phyloP scores from a whole-genome alignment of 2,888 invertebrate species.

The Ametastegia equiseti region DNA sequence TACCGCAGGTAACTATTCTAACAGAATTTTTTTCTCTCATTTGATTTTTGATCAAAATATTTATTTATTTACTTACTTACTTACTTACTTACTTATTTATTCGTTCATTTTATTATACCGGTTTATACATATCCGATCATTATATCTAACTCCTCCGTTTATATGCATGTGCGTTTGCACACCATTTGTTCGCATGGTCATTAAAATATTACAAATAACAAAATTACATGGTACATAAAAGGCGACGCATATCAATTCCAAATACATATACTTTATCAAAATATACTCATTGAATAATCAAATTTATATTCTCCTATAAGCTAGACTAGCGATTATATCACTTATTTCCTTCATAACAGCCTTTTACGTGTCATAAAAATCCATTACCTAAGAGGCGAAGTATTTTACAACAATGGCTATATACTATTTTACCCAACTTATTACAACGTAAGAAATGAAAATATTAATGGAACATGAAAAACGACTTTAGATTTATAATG shows the following conservation, averaged over 20 bases:
- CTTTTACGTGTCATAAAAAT: constrained; percentile 25
- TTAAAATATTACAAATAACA: constrained; percentile 37
- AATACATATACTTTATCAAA: not conserved
- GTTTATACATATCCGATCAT: not conserved
- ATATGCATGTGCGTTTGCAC: constrained; percentile 67
- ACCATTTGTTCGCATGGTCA: constrained; percentile 58
- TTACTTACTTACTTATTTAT: no score
- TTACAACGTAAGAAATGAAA: not conserved
- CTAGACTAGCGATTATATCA: not conserved
- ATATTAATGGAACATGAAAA: not conserved
- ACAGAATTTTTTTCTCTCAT: constrained; percentile 63
- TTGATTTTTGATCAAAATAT: constrained; percentile 52
- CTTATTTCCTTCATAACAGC: not conserved
- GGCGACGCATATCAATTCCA: not conserved
- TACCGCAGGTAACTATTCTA: constrained; percentile 75
- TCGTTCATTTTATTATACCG: constrained; percentile 38
- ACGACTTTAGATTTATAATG: not conserved
- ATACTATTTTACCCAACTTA: not conserved
- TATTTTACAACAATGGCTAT: constrained; percentile 16
- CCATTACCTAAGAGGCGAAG: constrained; percentile 43
- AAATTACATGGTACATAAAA: constrained; percentile 44
- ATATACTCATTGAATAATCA: not conserved
- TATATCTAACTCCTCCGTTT: constrained; percentile 54
- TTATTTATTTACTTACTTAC: constrained; percentile 42
- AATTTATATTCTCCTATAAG: not conserved